A percentile compares a stretch with the other conserved stretches of the same genome.
Conservation (phyloP, 2,888 invertebrate species). For the Chymomyza caudatula region DNA sequence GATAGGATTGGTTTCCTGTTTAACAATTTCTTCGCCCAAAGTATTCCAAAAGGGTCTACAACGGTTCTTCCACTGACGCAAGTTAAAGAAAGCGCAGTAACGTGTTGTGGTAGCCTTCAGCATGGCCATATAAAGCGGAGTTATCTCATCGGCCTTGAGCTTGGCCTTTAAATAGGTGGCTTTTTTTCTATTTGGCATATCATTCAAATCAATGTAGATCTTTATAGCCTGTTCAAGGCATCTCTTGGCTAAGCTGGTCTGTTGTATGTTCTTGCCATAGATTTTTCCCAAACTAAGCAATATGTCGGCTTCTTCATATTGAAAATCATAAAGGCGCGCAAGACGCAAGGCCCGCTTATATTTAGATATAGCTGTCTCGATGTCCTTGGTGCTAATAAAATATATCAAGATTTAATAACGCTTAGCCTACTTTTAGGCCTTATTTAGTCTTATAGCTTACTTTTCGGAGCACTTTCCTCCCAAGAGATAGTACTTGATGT, state of each 20-base stretch:
- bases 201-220: slow-evolving; percentile 58
- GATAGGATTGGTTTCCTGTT: slow-evolving; percentile 47
- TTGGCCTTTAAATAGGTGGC: slow-evolving; percentile 67
- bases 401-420: not conserved
- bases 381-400: slow-evolving; percentile 36
- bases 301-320: slow-evolving; percentile 52
- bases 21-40: slow-evolving; percentile 49
- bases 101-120: slow-evolving; percentile 45
- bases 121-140: slow-evolving; percentile 68
- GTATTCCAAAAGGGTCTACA: slow-evolving; percentile 65
- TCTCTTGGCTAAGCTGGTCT: slow-evolving; percentile 52
- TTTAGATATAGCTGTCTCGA: slow-evolving; percentile 42
- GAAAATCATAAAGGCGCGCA: slow-evolving; percentile 36
- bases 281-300: slow-evolving; percentile 61
- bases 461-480: slow-evolving; percentile 55
- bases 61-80: slow-evolving; percentile 66
- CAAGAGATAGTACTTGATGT: slow-evolving; percentile 47
- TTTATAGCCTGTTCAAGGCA: slow-evolving; percentile 60
- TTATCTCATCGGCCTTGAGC: slow-evolving; percentile 63
- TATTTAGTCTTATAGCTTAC: slow-evolving; percentile 30
- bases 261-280: slow-evolving; percentile 46
- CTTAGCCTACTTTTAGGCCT: too few species aligned
- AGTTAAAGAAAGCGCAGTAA: slow-evolving; percentile 61
- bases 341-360: slow-evolving; percentile 54
- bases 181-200: slow-evolving; percentile 57